Conservation (phyloP, 2,797 vertebrate genomes). For the Aselliscus stoliczkanus region DNA sequence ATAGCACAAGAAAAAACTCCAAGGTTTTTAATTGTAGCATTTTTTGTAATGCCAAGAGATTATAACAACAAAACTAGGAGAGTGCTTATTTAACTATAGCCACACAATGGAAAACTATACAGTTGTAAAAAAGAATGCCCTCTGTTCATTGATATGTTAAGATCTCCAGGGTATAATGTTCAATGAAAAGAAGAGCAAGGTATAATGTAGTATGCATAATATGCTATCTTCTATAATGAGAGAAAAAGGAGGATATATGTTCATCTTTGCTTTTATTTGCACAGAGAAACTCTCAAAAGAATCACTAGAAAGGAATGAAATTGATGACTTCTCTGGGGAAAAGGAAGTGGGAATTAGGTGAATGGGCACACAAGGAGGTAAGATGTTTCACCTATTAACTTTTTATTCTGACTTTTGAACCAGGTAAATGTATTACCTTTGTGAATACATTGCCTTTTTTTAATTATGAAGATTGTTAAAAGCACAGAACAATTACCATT, state of each 20-base stretch:
- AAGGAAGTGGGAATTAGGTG: not conserved
- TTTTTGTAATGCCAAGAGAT: not conserved
- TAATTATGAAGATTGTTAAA: not conserved
- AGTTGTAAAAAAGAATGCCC: not conserved
- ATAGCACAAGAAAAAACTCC: not conserved
- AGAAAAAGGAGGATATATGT: not conserved
- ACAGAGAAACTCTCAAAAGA: conserved; percentile 14
- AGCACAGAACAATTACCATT: not conserved
- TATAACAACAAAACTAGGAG: not conserved
- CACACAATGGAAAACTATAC: not conserved
- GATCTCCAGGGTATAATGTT: not conserved
- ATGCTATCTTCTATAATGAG: not conserved
- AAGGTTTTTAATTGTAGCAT: not conserved
- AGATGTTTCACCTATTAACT: not conserved
- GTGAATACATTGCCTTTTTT: not conserved
- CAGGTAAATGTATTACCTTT: not conserved
- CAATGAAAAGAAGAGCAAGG: not conserved
- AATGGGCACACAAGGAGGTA: not conserved
- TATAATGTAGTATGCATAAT: not conserved
- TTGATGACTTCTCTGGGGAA: not conserved
- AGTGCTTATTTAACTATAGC: not conserved
- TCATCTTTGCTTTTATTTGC: not conserved
- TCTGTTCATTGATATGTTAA: not conserved
- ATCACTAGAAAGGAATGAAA: not conserved
- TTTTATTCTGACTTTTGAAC: not conserved